Percentiles rank a stretch among this genome's conserved stretches.
Evolutionary conservation across 2,888 invertebrate species (phyloP).

Genomic region (Polyommatus icarus): DNA sequence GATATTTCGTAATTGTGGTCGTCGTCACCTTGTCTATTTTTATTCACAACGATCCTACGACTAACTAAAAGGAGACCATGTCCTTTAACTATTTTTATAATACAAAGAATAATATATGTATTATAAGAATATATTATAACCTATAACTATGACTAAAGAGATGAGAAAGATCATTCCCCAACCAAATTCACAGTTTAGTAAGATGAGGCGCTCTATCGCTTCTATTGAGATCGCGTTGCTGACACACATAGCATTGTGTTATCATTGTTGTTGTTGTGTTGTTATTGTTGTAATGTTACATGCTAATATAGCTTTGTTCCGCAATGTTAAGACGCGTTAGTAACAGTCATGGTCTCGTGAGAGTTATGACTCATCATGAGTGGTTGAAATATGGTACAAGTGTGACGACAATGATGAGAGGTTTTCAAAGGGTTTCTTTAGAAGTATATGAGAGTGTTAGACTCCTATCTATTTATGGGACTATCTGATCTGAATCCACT

Average conservation of each 20-base stretch:
- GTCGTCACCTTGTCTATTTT: no score
- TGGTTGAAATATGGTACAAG: neutral
- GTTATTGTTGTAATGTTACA: conserved; percentile 1
- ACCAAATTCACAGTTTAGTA: neutral
- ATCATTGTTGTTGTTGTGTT: neutral
- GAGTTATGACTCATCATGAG: neutral
- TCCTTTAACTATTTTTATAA: no score
- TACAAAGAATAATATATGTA: no score
- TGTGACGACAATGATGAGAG: neutral
- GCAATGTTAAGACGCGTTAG: neutral
- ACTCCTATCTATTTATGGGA: neutral
- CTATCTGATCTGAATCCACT: neutral
- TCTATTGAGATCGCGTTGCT: neutral
- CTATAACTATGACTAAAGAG: no score
- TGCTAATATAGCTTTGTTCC: conserved; percentile 3
- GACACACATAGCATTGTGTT: conserved; percentile 1
- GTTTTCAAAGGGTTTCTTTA: neutral
- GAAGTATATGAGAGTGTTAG: neutral
- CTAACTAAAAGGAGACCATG: no score
- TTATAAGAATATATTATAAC: no score
- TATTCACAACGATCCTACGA: no score
- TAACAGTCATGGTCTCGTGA: neutral
- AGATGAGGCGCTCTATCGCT: neutral
- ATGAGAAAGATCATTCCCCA: no score
- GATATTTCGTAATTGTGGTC: no score